Percentiles rank a stretch among this genome's conserved stretches.
phyloP scores from a whole-genome alignment of 2,113 vertebrate genomes.

The Mola mola region DNA sequence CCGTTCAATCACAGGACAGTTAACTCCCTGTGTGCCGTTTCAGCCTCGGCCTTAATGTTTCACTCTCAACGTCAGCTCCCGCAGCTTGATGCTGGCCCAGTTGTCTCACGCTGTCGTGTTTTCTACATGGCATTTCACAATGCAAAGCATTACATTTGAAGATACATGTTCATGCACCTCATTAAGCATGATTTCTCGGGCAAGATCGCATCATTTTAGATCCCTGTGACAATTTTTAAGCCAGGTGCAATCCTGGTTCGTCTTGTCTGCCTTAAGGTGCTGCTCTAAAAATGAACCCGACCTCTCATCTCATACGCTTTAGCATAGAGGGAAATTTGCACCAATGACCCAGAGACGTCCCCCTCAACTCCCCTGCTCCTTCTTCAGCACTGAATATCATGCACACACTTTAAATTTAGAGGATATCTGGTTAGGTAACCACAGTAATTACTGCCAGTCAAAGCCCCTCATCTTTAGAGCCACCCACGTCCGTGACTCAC shows the following conservation, averaged over 20 bases:
- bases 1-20: too few relatives aligned
- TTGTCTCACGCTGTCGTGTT: too few relatives aligned
- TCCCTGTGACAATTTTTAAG: too few relatives aligned
- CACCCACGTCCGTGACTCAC: conserved; percentile 59
- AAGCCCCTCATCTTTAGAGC: conserved; percentile 8
- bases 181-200: too few relatives aligned
- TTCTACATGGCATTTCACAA: too few relatives aligned
- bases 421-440: conserved; percentile 59
- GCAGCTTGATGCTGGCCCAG: too few relatives aligned
- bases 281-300: not conserved
- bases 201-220: too few relatives aligned
- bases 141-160: too few relatives aligned
- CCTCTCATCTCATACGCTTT: not conserved
- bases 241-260: not conserved
- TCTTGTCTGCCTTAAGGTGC: too few relatives aligned
- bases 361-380: not conserved
- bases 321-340: not conserved
- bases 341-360: not conserved
- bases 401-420: not conserved
- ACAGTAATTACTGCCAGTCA: conserved; percentile 2
- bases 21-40: not conserved
- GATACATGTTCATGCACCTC: too few relatives aligned
- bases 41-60: not conserved
- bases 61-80: too few relatives aligned
- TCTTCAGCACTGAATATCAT: not conserved